Base-by-base conservation (phyloP, 2,888 invertebrate species). In the Drosophila kanekoi region DNA sequence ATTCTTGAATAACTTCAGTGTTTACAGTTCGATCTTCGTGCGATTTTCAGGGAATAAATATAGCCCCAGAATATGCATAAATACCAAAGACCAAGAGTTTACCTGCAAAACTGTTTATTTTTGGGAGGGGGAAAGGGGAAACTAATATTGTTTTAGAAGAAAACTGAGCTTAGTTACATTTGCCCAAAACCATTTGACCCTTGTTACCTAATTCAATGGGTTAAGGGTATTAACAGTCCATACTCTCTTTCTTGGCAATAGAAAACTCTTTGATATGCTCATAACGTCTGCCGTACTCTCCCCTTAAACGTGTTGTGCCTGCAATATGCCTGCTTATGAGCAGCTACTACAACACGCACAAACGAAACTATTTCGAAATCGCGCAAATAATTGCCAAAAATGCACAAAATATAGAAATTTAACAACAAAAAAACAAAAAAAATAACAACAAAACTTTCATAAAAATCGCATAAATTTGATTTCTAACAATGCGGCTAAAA, bases 201-300 rank as follows among this genome's bases (percentile, higher is more conserved):
- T 8, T 8, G 28, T 28, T 28, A 28, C 28, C 8, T 8, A 28
- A 28, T 28, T 28, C 8, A 8, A 28, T 28, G 28, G 28, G 28
- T 8, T 8, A 28, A 8, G 8, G 28, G 8, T 28, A 8, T 28
- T 28, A 8, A 0, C 2, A 28, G 2, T 0, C 28, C 28, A 1
- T 18, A 13, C 37, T 23, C 23, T 11, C 13, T 58, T 16, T 14
- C 58, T n/a, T 9, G 40, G 37, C 20, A 33, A 64, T 78, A 80
- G 82, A 82, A 82, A 84, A 71, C 84, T 79, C 51, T 80, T 82
- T 84, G 67, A 69, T 73, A 82, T 82, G 70, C 82, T 58, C 63
- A 23, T 14, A 56, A 63, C 77, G 69, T 77, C 49, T 37, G 28
- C 6, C 43, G 40, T 10, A 43, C 59, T 33, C 52, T 59, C 18